A percentile compares a stretch with the other conserved stretches of the same genome.
phyloP scores from a whole-genome alignment of 1,140 invertebrate species.

The Berghia stephanieae region DNA sequence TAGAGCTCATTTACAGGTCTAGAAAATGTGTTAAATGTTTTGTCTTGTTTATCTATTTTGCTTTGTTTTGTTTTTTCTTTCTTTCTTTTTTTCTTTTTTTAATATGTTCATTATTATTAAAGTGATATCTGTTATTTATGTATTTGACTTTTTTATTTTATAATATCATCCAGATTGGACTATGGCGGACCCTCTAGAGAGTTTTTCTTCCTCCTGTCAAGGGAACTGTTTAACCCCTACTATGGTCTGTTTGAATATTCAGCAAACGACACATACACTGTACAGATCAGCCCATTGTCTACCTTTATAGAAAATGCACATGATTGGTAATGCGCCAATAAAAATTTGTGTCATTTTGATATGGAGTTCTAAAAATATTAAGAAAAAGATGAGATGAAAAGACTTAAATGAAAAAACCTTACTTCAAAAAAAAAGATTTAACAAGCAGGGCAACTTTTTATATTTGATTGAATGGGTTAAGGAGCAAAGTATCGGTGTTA shows the following conservation, averaged over 20 bases:
- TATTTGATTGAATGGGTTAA: too few species aligned
- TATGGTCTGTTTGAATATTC: constrained; percentile 98
- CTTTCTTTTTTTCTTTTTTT: not conserved
- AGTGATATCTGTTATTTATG: not conserved
- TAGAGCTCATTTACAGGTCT: too few species aligned
- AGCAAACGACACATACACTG: constrained; percentile 96
- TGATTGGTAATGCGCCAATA: constrained; percentile 80
- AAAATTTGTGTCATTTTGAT: too few species aligned
- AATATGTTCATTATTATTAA: not conserved
- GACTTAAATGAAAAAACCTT: too few species aligned
- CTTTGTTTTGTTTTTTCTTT: not conserved
- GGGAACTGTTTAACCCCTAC: constrained; percentile 97
- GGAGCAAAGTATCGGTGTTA: too few species aligned
- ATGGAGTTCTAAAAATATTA: too few species aligned
- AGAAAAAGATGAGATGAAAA: too few species aligned
- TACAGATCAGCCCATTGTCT: constrained; percentile 97
- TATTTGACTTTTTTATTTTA: not conserved
- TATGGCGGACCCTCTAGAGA: constrained; percentile 96
- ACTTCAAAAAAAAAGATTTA: too few species aligned
- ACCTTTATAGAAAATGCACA: constrained; percentile 98
- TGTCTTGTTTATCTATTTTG: too few species aligned
- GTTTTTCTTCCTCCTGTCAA: constrained; percentile 95
- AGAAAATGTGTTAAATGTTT: too few species aligned
- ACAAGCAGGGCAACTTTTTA: too few species aligned
- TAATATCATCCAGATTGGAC: constrained; percentile 74